A percentile compares a stretch with the other conserved stretches of the same genome.
phyloP scores from a whole-genome alignment of 2,888 invertebrate genomes.

The Axea sp. region DNA sequence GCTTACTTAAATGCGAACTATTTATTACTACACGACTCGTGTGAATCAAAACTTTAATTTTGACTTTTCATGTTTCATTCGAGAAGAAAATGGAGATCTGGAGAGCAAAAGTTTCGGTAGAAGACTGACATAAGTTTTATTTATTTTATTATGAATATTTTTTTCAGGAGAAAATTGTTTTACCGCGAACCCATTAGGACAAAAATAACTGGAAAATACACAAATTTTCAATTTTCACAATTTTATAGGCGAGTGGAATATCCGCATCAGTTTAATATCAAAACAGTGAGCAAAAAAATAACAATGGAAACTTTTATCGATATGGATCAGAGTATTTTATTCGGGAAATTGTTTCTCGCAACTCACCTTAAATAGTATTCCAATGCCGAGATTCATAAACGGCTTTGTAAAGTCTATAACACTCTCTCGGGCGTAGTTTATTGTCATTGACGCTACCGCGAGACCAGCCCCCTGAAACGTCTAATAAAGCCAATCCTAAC shows the following conservation, averaged over 20 bases:
- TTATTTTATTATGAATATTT: too few species aligned
- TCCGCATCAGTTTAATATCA: conserved; percentile 22
- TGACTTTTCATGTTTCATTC: not conserved
- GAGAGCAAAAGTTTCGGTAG: too few species aligned
- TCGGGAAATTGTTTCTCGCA: conserved; percentile 38
- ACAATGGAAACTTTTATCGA: conserved; percentile 26
- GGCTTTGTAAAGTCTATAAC: conserved; percentile 96
- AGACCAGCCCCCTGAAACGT: conserved; percentile 88
- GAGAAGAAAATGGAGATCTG: too few species aligned
- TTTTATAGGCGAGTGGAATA: conserved; percentile 1
- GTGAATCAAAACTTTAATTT: conserved; percentile 13
- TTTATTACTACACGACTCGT: not conserved
- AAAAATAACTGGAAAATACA: too few species aligned
- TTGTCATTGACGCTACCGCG: conserved; percentile 93
- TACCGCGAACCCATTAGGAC: too few species aligned
- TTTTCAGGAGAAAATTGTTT: too few species aligned
- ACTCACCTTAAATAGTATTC: conserved; percentile 89
- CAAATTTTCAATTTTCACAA: too few species aligned
- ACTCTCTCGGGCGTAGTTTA: conserved; percentile 92
- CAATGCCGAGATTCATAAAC: conserved; percentile 94
- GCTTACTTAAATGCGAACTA: conserved; percentile 1
- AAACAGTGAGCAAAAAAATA: not conserved
- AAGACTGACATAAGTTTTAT: not conserved
- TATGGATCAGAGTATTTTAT: conserved; percentile 12
- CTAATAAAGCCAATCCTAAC: conserved; percentile 7